Base-by-base conservation (phyloP, 2,888 invertebrate genomes). In the Monochamus alternatus region DNA sequence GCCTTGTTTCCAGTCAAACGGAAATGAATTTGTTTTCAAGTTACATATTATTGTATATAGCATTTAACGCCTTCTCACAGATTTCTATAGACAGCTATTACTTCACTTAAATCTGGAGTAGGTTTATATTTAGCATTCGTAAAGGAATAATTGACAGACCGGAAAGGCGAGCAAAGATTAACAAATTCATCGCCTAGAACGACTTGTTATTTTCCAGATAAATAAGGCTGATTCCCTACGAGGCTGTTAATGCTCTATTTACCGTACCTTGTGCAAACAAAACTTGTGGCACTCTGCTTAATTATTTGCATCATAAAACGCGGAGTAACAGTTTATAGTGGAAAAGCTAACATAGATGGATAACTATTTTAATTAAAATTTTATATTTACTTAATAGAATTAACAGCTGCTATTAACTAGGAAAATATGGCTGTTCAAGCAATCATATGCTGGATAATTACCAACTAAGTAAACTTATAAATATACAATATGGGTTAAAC, bases 71-170 rank as follows among this genome's bases (percentile, higher is more conserved):
- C 38, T 5, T 38, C 38, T 38, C 7, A 2, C 38, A 38, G 38
- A 38, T 38, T 7, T 38, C 38, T 38, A 38, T 38, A 38, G 7
- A 38, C 38, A 47, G 47, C 32, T 31, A 52, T 55, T 67, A 67
- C 14, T 67, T 43, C 14, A 32, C 66, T 8, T 30, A 55, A 55
- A 38, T 1, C 38, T 38, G 38, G 2, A 38, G 38, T 38, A 38
- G 38, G 55, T 67, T 67, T 67, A 55, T 67, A 67, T 67, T 67
- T 67, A 67, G 66, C 52, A 14, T 38, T 52, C n/a, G 14, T 32
- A 52, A 38, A 52, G 55, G n/a, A 67, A 51, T 67, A 67, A 67
- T 67, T 55, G 55, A 52, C 32, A 67, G 66, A 14, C 38, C 43
- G 52, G 31, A 66, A 47, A 66, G 22, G 22, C 51, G 30, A 66